phyloP scores from a whole-genome alignment of 2,888 invertebrate species.

The Trichopoda pennipes region DNA sequence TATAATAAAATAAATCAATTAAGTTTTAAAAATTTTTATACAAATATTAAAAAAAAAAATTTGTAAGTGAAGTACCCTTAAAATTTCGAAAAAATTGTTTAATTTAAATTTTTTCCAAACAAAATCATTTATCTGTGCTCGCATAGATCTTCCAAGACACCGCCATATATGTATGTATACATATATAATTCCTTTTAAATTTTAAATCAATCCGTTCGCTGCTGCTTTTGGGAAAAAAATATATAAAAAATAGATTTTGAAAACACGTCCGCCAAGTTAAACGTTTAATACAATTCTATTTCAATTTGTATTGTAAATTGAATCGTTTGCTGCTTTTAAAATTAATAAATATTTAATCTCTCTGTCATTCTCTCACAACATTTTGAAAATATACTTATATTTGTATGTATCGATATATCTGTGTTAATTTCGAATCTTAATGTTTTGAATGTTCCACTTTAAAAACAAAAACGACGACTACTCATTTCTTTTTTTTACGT shows the following conservation, averaged over 20 bases:
- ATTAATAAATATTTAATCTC: slow-evolving; percentile 39
- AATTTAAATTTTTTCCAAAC: slow-evolving; percentile 8
- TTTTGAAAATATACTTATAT: slow-evolving; percentile 46
- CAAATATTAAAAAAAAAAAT: neutral
- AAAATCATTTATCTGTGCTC: slow-evolving; percentile 14
- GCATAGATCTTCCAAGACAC: slow-evolving; percentile 19
- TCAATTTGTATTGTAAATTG: slow-evolving; percentile 34
- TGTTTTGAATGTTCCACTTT: slow-evolving; percentile 64
- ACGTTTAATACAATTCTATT: slow-evolving; percentile 64
- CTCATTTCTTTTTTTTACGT: slow-evolving; percentile 37
- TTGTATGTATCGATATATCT: slow-evolving; percentile 37
- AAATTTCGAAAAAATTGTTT: slow-evolving; percentile 8
- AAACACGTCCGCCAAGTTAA: slow-evolving; percentile 66
- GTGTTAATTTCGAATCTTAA: slow-evolving; percentile 60
- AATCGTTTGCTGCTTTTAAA: slow-evolving; percentile 23
- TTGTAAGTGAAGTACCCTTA: slow-evolving; percentile 2
- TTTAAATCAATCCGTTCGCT: slow-evolving; percentile 56
- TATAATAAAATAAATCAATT: slow-evolving; percentile 26
- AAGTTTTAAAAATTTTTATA: neutral
- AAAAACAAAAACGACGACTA: slow-evolving; percentile 34
- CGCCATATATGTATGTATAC: slow-evolving; percentile 34
- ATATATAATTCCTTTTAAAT: slow-evolving; percentile 6
- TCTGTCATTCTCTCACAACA: slow-evolving; percentile 11
- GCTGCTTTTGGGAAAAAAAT: slow-evolving; percentile 48
- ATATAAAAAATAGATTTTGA: slow-evolving; percentile 37